Conservation (phyloP, 1,140 invertebrate genomes). For the Sycophaga agraensis region DNA sequence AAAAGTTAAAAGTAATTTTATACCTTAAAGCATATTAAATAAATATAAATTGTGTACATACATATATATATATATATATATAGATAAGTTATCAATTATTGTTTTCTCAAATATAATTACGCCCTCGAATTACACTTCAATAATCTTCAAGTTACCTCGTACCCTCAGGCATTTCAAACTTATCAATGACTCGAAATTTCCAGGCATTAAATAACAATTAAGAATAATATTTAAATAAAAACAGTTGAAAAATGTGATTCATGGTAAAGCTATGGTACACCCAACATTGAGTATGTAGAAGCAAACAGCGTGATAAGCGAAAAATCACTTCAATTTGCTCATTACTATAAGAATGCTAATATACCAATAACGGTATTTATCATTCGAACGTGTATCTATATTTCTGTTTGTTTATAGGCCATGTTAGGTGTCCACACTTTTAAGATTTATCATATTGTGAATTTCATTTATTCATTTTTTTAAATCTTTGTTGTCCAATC, state of each 20-base stretch:
- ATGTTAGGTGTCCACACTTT: no score
- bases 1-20: no score
- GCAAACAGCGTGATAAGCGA: slow-evolving; percentile 15
- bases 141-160: slow-evolving; percentile 1
- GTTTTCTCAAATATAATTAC: no score
- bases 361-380: slow-evolving; percentile 19
- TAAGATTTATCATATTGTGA: no score
- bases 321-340: slow-evolving; percentile 12
- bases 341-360: slow-evolving; percentile 15
- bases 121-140: background rate
- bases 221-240: slow-evolving; percentile 15
- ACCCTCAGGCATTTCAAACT: background rate
- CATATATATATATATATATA: no score
- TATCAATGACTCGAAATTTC: slow-evolving; percentile 4
- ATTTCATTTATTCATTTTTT: no score
- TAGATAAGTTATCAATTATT: no score
- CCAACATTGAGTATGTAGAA: slow-evolving; percentile 11
- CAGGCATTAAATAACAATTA: no score
- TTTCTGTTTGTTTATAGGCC: background rate
- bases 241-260: slow-evolving; percentile 2
- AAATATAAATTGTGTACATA: no score
- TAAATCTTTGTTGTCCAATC: no score
- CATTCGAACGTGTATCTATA: slow-evolving; percentile 15
- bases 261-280: background rate
- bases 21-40: no score